phyloP scores from a whole-genome alignment of 2,888 invertebrate species.

The Noctua janthe region DNA sequence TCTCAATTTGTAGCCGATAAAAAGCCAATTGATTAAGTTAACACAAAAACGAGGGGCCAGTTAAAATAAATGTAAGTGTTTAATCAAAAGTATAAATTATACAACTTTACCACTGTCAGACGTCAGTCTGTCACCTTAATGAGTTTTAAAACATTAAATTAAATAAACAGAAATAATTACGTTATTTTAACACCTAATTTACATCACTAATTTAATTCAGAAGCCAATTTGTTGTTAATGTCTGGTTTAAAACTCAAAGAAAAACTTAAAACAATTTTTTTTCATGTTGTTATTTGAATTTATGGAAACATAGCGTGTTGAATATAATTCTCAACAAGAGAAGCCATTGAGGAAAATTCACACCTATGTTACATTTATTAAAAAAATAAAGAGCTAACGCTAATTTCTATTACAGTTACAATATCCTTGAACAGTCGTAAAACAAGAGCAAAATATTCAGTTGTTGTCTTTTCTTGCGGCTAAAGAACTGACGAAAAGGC shows the following conservation, averaged over 20 bases:
- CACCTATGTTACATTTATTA: slow-evolving; percentile 18
- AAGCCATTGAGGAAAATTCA: slow-evolving; percentile 39
- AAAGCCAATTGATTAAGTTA: slow-evolving; percentile 60
- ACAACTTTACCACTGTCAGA: slow-evolving; percentile 25
- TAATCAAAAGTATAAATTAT: slow-evolving; percentile 55
- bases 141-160: slow-evolving; percentile 38
- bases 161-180: slow-evolving; percentile 17
- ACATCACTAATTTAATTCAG: slow-evolving; percentile 10
- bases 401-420: not conserved
- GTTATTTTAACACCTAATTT: slow-evolving; percentile 21
- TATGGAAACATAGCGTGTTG: slow-evolving; percentile 40
- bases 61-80: slow-evolving; percentile 48
- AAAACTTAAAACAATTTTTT: not conserved
- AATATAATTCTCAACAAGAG: slow-evolving; percentile 15
- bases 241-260: not conserved
- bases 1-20: slow-evolving; percentile 57
- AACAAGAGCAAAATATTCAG: slow-evolving; percentile 16
- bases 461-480: slow-evolving; percentile 3
- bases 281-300: slow-evolving; percentile 27
- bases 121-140: slow-evolving; percentile 36
- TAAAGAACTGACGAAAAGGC: slow-evolving; percentile 19
- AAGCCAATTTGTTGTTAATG: not conserved
- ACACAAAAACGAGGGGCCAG: slow-evolving; percentile 50
- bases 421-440: slow-evolving; percentile 24
- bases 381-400: slow-evolving; percentile 11